phyloP scores from a whole-genome alignment of 2,113 vertebrate species.

The Noturus placidus region DNA sequence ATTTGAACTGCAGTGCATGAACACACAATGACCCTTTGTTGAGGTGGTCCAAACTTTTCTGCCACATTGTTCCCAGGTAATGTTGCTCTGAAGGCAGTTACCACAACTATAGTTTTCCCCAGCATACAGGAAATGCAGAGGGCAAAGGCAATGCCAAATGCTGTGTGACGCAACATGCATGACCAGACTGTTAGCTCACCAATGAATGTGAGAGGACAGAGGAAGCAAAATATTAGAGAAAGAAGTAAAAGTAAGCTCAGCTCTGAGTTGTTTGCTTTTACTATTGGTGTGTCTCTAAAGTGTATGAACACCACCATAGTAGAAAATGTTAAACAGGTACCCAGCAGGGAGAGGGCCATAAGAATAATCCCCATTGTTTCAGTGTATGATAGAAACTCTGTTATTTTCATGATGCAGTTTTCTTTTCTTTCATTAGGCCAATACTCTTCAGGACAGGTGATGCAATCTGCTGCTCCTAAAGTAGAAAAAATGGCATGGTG shows the following conservation, averaged over 20 bases:
- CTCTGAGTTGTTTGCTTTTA: conserved; percentile 56
- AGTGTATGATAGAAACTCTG: conserved; percentile 52
- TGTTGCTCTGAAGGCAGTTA: conserved; percentile 58
- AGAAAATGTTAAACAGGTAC: conserved; percentile 48
- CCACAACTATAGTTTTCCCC: conserved; percentile 60
- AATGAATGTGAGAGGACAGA: conserved; percentile 59
- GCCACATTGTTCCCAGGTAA: conserved; percentile 54
- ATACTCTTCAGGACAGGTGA: conserved; percentile 51
- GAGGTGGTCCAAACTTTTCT: conserved; percentile 53
- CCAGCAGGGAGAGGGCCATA: conserved; percentile 38
- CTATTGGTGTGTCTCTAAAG: conserved; percentile 50
- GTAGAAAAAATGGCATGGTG: conserved; percentile 12
- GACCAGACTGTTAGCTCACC: conserved; percentile 56
- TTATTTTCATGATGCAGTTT: conserved; percentile 47
- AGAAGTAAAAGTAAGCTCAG: conserved; percentile 55
- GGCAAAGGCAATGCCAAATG: conserved; percentile 57
- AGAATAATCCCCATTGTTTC: conserved; percentile 52
- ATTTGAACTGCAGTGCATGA: conserved; percentile 70
- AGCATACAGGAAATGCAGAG: conserved; percentile 61
- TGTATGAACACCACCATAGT: conserved; percentile 61
- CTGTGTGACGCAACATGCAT: conserved; percentile 53
- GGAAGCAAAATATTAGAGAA: conserved; percentile 65
- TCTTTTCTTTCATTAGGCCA: conserved; percentile 51
- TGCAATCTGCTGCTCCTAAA: conserved; percentile 58
- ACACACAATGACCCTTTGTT: conserved; percentile 58